Evolutionary conservation across 2,797 vertebrate species (phyloP), one percentile per base, ranked within the genome.

Genomic region (Tadarida brasiliensis): DNA sequence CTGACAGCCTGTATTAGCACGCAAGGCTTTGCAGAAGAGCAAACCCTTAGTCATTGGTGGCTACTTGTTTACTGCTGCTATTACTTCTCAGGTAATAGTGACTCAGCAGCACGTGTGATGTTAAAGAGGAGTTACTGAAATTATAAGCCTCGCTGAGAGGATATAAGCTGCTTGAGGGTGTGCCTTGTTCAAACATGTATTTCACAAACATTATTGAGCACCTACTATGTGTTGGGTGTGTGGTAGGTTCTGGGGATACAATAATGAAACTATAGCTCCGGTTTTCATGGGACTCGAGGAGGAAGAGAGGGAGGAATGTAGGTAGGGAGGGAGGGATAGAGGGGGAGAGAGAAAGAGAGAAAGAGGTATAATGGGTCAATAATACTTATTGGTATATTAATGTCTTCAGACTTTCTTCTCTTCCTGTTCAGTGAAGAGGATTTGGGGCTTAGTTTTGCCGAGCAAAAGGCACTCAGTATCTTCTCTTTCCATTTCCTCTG

Each of bases 1-100:
- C 78, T 94, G 95, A 87, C 77, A 95, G 95, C 81, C 89, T 93
- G n/a, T 61, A 86, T 96, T 91, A 95, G 35, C 95, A 94, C 71
- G 54, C 61, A 47, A 33, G 81, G 54, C 73, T 96, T 91, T 93
- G 83, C 77, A 85, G 89, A 95, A 94, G 77, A 94, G 77, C 83
- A 73, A 77, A 90, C 87, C n/a, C 30, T 94, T 92, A 67, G 86
- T 80, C 89, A 89, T 78, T 67, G 77, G 81, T 0, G 11, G 33
- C 51, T 95, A 61, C 22, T 84, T 95, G 84, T 87, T 97, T 67
- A 95, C 94, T 87, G 26, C 61, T 91, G n/a, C 19, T 65, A 2
- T 73, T 90, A 80, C 61, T 16, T 94, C 47, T 96, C 28, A 86
- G 86, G n/a, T 88, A 86, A 51, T 56, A 94, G 70, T 68, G 49